Evolutionary conservation across 2,888 invertebrate genomes (phyloP).

Genomic region (Pyrocoelia pectoralis): DNA sequence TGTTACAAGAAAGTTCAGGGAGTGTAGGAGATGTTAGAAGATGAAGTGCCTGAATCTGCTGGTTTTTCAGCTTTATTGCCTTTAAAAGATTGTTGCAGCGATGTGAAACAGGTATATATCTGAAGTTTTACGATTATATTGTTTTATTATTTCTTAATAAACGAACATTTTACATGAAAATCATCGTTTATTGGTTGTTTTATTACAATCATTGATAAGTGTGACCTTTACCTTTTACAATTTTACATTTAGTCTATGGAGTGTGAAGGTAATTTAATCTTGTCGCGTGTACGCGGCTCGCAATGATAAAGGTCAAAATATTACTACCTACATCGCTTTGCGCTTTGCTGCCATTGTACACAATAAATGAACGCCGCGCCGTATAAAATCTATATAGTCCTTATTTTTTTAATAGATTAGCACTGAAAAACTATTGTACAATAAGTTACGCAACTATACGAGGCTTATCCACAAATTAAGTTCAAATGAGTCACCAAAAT

Average conservation of each 20-base stretch:
- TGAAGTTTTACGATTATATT: neutral
- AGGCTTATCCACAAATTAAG: no score
- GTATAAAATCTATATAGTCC: no score
- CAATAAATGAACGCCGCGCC: no score
- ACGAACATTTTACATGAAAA: neutral
- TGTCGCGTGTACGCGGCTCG: neutral
- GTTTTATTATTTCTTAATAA: slow-evolving; percentile 4
- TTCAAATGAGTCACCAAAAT: no score
- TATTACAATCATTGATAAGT: neutral
- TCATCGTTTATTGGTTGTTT: neutral
- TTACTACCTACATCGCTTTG: no score
- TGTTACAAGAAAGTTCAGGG: slow-evolving; percentile 58
- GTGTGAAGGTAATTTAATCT: slow-evolving; percentile 1
- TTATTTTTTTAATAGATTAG: no score
- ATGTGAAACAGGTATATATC: neutral
- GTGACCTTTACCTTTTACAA: neutral
- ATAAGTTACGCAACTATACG: no score
- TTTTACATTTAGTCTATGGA: neutral
- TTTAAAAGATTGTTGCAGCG: slow-evolving; percentile 7
- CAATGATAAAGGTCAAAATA: no score
- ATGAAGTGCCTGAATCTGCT: slow-evolving; percentile 38
- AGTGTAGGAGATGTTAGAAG: slow-evolving; percentile 55
- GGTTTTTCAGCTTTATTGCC: slow-evolving; percentile 9
- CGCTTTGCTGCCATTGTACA: no score
- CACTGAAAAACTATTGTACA: no score